Evolutionary conservation across 23 tunicate genomes (phyloP).

Genomic region (Trididemnum clinides): DNA sequence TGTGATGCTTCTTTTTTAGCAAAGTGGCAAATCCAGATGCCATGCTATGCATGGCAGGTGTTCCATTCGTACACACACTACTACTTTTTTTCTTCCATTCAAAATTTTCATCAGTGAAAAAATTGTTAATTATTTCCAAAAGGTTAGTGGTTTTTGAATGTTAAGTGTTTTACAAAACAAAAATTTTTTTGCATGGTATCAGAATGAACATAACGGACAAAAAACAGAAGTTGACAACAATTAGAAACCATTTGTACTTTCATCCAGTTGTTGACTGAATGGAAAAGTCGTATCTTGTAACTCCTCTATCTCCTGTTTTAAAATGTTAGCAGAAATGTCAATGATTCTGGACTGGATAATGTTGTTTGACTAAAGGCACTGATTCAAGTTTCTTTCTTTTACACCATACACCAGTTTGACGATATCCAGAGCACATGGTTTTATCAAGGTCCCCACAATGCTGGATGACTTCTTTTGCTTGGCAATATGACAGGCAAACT

Average conservation of each 20-base stretch:
- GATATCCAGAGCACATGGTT: conserved; percentile 26
- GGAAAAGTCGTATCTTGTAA: conserved; percentile 14
- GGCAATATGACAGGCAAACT: conserved; percentile 34
- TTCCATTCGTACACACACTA: conserved; percentile 53
- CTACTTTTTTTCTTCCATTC: conserved; percentile 38
- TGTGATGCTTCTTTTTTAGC: conserved; percentile 20
- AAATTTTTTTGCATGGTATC: conserved; percentile 16
- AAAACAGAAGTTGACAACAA: conserved; percentile 43
- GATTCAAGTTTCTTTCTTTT: conserved; percentile 30
- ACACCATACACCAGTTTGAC: conserved; percentile 5
- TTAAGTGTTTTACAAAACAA: conserved; percentile 45
- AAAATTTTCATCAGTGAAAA: conserved; percentile 9
- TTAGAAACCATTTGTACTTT: conserved; percentile 19
- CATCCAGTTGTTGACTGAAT: conserved; percentile 18
- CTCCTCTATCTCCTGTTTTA: conserved; percentile 21
- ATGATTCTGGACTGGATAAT: conserved; percentile 22
- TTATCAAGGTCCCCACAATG: conserved; percentile 21
- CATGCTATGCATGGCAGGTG: conserved; percentile 52
- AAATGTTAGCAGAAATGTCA: conserved; percentile 40
- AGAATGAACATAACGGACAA: conserved; percentile 23
- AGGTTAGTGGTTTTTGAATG: conserved; percentile 36
- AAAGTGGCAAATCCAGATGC: conserved; percentile 24
- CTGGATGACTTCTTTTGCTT: conserved; percentile 21
- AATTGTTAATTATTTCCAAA: conserved; percentile 27
- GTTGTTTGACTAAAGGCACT: conserved; percentile 46